Percentiles rank a stretch among this genome's conserved stretches.
These are phyloP conservation scores for Ailuropoda melanoleuca DNA, from an alignment of 2,113 vertebrate species.

Conservation along the genomic window DNA sequence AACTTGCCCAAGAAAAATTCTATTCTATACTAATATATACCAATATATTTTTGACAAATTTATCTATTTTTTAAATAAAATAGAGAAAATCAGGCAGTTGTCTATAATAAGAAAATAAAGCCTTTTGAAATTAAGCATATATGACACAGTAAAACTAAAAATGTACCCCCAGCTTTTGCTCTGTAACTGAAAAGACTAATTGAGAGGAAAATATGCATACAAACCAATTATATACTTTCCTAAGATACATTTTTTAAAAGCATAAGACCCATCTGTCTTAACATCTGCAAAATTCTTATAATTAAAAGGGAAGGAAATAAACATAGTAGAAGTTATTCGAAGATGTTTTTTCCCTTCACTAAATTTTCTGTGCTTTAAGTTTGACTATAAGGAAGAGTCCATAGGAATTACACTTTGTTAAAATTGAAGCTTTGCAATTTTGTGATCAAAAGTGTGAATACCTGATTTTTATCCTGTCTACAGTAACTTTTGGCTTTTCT, in stretches of 20 bases:
- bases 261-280: conserved; percentile 53
- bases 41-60: background rate
- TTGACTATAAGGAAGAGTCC: background rate
- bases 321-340: conserved; percentile 43
- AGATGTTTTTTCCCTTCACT: background rate
- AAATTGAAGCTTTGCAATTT: background rate
- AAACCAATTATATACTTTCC: conserved; percentile 70
- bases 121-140: background rate
- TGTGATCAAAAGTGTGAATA: background rate
- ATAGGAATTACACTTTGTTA: background rate
- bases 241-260: conserved; percentile 55
- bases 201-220: conserved; percentile 53
- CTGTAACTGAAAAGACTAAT: conserved; percentile 55
- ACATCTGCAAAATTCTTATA: conserved; percentile 66
- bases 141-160: conserved; percentile 38
- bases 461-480: background rate
- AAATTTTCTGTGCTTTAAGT: conserved; percentile 3
- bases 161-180: conserved; percentile 7
- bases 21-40: background rate
- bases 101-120: conserved; percentile 18
- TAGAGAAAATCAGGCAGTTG: background rate
- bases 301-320: conserved; percentile 64
- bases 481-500: background rate
- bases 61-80: background rate
- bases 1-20: background rate